Base-by-base conservation (phyloP, 2,797 vertebrate genomes). In the Epinephelus coioides region DNA sequence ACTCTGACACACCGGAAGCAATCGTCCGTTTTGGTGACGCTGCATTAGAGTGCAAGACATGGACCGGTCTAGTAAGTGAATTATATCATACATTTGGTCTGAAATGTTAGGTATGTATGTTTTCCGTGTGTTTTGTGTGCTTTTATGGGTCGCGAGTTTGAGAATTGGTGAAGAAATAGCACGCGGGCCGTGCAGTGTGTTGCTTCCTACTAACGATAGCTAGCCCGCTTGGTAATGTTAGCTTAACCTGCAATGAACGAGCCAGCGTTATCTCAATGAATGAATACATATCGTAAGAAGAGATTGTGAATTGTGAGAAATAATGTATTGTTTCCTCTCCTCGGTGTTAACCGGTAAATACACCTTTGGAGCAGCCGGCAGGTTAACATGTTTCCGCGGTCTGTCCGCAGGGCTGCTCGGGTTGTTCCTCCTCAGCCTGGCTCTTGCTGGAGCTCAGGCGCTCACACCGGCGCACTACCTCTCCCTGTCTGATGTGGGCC, bases 381-480 rank as follows among this genome's bases (percentile, higher is more conserved):
- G 8, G 8, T 46, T 44, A 65, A 34, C 3, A 3, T 30, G 19
- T 72, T 4, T n/a, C 17, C 34, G 17, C 8, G n/a, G 17, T 82
- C 23, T 83, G 30, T 89, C 59, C 30, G 4, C 88, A 96, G 97
- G 95, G 83, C 89, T 94, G 84, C 78, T 95, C 66, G 88, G 90
- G 61, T 84, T 94, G 69, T 8, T 93, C 61, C 80, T 97, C 62
- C 85, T 96, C 85, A 83, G 90, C 34, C 72, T 97, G 89, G 84
- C 95, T 82, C 86, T 95, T 3, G 27, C 61, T 13, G 83, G 88
- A 76, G 91, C 87, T 64, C 95, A 90, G 79, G 95, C 96, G 38
- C 91, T 98, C 86, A 96, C 95, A 3, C 97, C 97, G 38, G 95
- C 95, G 21, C 97, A 99, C 86, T 96, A 96, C 84, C 96, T 99